A percentile compares a stretch with the other conserved stretches of the same genome.
These are phyloP conservation scores for Melieria crassipennis DNA, from an alignment of 2,888 invertebrate genomes.

Conservation along the genomic window DNA sequence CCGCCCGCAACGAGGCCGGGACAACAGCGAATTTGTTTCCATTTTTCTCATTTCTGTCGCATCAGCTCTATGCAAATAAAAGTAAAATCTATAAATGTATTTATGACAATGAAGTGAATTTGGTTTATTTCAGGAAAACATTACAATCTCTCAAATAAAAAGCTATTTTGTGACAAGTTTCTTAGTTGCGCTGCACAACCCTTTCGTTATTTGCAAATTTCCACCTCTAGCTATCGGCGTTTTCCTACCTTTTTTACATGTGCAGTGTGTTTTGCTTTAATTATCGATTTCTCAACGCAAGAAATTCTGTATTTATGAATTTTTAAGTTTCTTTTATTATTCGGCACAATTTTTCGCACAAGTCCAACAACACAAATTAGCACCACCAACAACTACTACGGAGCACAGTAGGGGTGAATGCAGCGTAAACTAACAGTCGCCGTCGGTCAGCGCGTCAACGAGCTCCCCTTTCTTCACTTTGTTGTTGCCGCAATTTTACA, in stretches of 20 bases:
- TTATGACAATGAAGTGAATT: background rate
- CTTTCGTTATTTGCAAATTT: background rate
- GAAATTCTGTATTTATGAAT: background rate
- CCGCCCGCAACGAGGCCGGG: constrained; percentile 23
- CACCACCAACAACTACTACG: constrained; percentile 10
- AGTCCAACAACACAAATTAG: constrained; percentile 9
- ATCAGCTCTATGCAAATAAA: background rate
- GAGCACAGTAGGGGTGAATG: constrained; percentile 14
- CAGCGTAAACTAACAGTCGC: constrained; percentile 5
- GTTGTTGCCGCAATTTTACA: background rate
- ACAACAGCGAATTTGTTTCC: background rate
- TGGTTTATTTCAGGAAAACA: background rate
- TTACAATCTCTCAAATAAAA: too few relatives aligned
- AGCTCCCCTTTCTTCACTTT: too few relatives aligned
- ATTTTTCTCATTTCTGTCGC: background rate
- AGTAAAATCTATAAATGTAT: background rate
- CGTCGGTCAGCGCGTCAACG: background rate
- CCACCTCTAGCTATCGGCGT: background rate
- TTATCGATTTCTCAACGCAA: background rate
- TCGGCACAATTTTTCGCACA: constrained; percentile 9
- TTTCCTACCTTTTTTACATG: constrained; percentile 25
- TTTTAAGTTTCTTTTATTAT: constrained; percentile 10
- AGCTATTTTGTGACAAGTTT: too few relatives aligned
- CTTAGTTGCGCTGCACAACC: too few relatives aligned
- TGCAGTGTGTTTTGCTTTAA: background rate